Conservation (phyloP, 2,888 invertebrate genomes). For the Tubulanus polymorphus region DNA sequence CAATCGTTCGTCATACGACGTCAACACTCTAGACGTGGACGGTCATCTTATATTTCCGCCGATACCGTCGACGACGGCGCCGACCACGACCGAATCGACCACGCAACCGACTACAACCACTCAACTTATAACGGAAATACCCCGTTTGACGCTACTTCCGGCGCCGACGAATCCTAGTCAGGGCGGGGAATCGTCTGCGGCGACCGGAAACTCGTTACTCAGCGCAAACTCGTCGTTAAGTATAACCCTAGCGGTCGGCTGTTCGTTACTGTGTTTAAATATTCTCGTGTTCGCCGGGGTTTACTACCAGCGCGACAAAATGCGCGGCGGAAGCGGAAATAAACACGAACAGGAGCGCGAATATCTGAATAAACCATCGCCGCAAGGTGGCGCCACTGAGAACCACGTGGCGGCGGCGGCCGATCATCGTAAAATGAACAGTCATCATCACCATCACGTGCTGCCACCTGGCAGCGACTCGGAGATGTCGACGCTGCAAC, state of each 20-base stretch:
- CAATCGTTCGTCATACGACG: slow-evolving; percentile 84
- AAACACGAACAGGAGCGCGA: slow-evolving; percentile 17
- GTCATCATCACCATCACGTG: neutral
- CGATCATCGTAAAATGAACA: neutral
- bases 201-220: neutral
- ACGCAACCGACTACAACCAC: neutral
- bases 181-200: neutral
- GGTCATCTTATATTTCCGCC: slow-evolving; percentile 23
- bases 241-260: slow-evolving; percentile 78
- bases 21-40: slow-evolving; percentile 49
- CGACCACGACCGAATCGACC: slow-evolving; percentile 2
- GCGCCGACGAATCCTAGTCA: no score
- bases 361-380: slow-evolving; percentile 11
- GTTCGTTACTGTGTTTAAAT: slow-evolving; percentile 84
- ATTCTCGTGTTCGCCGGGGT: slow-evolving; percentile 91
- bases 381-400: no score
- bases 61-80: slow-evolving; percentile 14
- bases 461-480: no score
- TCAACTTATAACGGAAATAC: neutral
- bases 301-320: slow-evolving; percentile 70
- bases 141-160: neutral
- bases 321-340: slow-evolving; percentile 30
- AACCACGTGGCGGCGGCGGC: neutral
- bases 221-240: slow-evolving; percentile 28
- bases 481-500: no score